Percentiles rank a stretch among this genome's conserved stretches.
phyloP scores from a whole-genome alignment of 2,113 vertebrate genomes.

The Euleptes europaea region DNA sequence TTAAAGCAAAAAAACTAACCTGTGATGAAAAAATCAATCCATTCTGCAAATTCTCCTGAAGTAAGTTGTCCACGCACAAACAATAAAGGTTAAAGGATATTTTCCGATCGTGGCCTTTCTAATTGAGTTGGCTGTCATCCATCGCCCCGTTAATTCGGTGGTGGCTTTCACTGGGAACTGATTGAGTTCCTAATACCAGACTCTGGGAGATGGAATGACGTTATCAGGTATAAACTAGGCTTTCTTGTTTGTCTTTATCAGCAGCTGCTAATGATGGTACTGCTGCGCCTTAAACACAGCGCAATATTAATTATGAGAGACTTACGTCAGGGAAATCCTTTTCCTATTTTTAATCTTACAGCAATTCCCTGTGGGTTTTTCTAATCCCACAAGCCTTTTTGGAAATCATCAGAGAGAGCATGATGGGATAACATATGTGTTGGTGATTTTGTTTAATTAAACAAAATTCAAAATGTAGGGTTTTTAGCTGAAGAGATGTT shows the following conservation, averaged over 20 bases:
- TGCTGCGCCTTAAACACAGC: not conserved
- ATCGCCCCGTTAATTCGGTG: not conserved
- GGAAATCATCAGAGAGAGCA: slow-evolving; percentile 10
- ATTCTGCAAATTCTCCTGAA: not conserved
- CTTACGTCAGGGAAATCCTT: slow-evolving; percentile 18
- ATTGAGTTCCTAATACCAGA: not conserved
- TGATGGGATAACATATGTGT: not conserved
- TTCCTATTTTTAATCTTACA: slow-evolving; percentile 25
- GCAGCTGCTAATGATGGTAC: not conserved
- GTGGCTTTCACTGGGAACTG: not conserved
- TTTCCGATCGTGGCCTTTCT: not conserved
- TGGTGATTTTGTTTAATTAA: not conserved
- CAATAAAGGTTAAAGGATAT: fast-evolving
- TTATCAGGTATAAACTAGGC: not conserved
- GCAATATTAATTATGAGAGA: not conserved
- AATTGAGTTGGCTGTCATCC: not conserved
- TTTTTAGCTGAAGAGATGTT: not conserved
- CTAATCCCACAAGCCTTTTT: slow-evolving; percentile 36
- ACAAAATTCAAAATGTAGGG: not conserved
- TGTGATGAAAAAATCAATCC: not conserved
- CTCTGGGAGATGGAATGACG: not conserved
- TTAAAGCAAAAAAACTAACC: not conserved
- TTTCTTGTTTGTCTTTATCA: not conserved
- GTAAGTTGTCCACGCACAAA: fast-evolving
- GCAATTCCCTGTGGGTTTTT: not conserved